Conservation (phyloP, 2,797 vertebrate genomes). For the Tinamus major region DNA sequence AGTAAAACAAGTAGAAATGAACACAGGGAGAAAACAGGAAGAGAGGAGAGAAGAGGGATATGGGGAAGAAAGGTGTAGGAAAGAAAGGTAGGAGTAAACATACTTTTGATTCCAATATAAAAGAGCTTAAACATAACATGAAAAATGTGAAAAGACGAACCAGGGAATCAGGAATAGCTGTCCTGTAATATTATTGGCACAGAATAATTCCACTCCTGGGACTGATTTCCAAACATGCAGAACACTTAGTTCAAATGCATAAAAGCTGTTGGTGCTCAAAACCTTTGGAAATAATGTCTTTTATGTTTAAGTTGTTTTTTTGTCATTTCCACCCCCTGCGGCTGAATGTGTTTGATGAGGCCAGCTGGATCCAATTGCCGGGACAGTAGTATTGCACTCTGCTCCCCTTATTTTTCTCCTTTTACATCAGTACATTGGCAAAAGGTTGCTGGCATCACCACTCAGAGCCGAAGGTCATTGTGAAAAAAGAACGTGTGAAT, state of each 20-base stretch:
- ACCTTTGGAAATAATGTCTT: slow-evolving; percentile 23
- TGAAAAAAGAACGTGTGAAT: slow-evolving; percentile 32
- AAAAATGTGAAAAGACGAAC: background rate
- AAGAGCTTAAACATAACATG: background rate
- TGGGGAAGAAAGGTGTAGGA: background rate
- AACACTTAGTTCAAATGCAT: slow-evolving; percentile 15
- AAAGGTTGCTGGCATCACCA: slow-evolving; percentile 56
- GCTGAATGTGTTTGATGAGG: background rate
- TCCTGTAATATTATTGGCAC: background rate
- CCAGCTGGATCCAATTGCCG: slow-evolving; percentile 68
- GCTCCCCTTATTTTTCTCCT: background rate
- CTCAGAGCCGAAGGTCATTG: slow-evolving; percentile 57
- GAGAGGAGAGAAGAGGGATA: background rate
- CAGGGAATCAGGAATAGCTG: background rate
- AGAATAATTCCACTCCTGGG: background rate
- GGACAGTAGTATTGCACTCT: slow-evolving; percentile 58
- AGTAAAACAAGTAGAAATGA: background rate
- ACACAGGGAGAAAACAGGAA: background rate
- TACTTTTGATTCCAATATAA: background rate
- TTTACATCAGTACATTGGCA: slow-evolving; percentile 71
- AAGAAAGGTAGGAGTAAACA: background rate
- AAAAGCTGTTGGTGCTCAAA: slow-evolving; percentile 28
- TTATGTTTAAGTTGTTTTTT: background rate
- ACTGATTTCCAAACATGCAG: slow-evolving; percentile 21
- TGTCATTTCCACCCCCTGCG: rapidly evolving